These are phyloP conservation scores for Probaryconus sp. DNA, from an alignment of 1,140 invertebrate species.

Conservation along the genomic window DNA sequence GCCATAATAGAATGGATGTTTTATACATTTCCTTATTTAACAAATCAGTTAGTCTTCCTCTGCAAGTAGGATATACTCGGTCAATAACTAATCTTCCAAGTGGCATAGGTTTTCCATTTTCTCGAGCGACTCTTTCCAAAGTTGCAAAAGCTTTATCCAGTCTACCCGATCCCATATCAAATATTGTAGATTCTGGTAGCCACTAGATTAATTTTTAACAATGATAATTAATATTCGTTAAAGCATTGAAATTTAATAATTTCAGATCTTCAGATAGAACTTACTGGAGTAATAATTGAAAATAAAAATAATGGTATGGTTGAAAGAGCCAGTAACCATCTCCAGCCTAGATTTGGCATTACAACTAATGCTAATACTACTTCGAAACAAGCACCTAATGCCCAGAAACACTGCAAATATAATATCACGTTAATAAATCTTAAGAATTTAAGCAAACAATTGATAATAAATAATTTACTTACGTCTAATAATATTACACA, in stretches of 20 bases:
- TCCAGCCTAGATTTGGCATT: slow-evolving; percentile 95
- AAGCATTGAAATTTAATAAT: not conserved
- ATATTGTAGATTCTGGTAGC: slow-evolving; percentile 95
- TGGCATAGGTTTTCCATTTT: slow-evolving; percentile 94
- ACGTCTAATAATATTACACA: slow-evolving; percentile 97
- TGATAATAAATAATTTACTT: slow-evolving; percentile 75
- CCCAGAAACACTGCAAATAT: slow-evolving; percentile 93
- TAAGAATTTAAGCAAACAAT: slow-evolving; percentile 11
- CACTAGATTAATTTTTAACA: slow-evolving; percentile 81
- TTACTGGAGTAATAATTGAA: slow-evolving; percentile 86
- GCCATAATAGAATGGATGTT: slow-evolving; percentile 93
- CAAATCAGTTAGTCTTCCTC: slow-evolving; percentile 87
- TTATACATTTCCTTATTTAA: slow-evolving; percentile 87
- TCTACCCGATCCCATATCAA: slow-evolving; percentile 90
- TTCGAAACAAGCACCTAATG: slow-evolving; percentile 94
- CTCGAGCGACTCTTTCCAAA: slow-evolving; percentile 89
- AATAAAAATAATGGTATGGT: slow-evolving; percentile 93
- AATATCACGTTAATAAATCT: slow-evolving; percentile 43
- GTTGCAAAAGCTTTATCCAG: slow-evolving; percentile 91
- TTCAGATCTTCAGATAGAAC: not conserved
- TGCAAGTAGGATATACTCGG: slow-evolving; percentile 79
- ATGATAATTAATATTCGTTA: slow-evolving; percentile 4
- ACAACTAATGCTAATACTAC: slow-evolving; percentile 93
- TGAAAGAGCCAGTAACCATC: slow-evolving; percentile 93
- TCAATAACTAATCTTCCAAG: slow-evolving; percentile 92